These are phyloP conservation scores for Pantala flavescens DNA, from an alignment of 1,140 invertebrate species.

Conservation along the genomic window DNA sequence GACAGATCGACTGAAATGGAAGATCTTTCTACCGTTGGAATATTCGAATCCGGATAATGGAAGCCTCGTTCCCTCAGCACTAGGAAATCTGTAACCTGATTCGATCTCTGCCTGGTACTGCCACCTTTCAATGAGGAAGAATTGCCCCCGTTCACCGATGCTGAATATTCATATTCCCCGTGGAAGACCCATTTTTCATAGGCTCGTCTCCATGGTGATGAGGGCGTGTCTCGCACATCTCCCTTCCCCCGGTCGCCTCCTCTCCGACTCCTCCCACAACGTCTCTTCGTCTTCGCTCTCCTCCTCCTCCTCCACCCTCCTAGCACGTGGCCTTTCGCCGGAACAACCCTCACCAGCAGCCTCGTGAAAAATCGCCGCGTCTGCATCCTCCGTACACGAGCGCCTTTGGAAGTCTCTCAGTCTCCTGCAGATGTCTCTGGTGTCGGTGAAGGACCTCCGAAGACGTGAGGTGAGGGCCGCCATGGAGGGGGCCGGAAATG, in stretches of 20 bases:
- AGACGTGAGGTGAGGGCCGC: slow-evolving; percentile 24
- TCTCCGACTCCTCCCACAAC: neutral
- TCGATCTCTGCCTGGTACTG: too few relatives aligned
- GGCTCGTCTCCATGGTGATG: slow-evolving; percentile 26
- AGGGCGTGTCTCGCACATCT: slow-evolving; percentile 17
- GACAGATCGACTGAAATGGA: too few relatives aligned
- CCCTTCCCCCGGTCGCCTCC: neutral
- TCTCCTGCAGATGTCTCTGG: slow-evolving; percentile 21
- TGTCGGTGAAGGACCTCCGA: slow-evolving; percentile 29
- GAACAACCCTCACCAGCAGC: neutral
- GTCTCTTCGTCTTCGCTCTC: neutral
- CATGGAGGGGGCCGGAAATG: slow-evolving; percentile 22
- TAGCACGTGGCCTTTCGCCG: neutral
- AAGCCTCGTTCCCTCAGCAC: too few relatives aligned
- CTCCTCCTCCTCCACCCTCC: neutral
- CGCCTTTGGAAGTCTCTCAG: slow-evolving; percentile 4
- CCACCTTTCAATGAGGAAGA: too few relatives aligned
- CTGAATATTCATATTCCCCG: too few relatives aligned
- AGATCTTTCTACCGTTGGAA: too few relatives aligned
- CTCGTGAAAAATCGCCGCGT: slow-evolving; percentile 6
- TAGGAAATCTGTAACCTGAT: too few relatives aligned
- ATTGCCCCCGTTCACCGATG: too few relatives aligned
- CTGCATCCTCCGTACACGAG: slow-evolving; percentile 14
- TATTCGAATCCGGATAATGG: too few relatives aligned
- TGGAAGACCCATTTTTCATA: slow-evolving; percentile 13